These are phyloP conservation scores for Hormaphis cornu DNA, from an alignment of 1,140 invertebrate genomes.

Conservation along the genomic window DNA sequence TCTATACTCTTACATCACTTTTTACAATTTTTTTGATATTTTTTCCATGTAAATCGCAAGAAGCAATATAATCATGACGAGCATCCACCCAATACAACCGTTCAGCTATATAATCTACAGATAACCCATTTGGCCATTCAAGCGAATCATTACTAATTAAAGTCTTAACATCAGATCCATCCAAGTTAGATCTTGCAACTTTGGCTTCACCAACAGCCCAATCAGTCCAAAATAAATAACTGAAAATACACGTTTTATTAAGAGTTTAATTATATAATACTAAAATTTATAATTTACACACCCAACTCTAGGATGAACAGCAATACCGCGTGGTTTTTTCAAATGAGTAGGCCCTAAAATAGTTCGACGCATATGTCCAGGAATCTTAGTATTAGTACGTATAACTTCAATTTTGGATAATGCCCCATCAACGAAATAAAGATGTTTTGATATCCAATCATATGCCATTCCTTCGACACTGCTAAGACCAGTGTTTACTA, in stretches of 20 bases:
- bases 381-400: conserved; percentile 54
- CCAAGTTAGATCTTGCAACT: conserved; percentile 74
- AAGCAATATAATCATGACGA: conserved; percentile 72
- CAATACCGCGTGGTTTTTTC: conserved; percentile 77
- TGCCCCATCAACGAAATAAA: conserved; percentile 83
- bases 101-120: conserved; percentile 71
- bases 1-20: conserved; percentile 47
- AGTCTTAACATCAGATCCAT: conserved; percentile 63
- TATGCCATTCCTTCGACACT: conserved; percentile 86
- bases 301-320: conserved; percentile 72
- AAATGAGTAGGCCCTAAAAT: conserved; percentile 61
- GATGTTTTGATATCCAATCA: conserved; percentile 85
- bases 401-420: conserved; percentile 70
- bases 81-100: conserved; percentile 83
- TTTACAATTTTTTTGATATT: conserved; percentile 61
- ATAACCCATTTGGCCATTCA: conserved; percentile 80
- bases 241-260: conserved; percentile 34
- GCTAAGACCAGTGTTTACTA: conserved; percentile 62
- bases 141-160: conserved; percentile 55
- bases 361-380: conserved; percentile 64
- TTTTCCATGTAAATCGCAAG: conserved; percentile 70
- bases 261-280: neutral
- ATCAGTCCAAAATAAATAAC: conserved; percentile 84
- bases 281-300: conserved; percentile 33
- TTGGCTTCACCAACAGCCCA: conserved; percentile 70